phyloP scores from a whole-genome alignment of 1,140 invertebrate species.

The Bombus breviceps region DNA sequence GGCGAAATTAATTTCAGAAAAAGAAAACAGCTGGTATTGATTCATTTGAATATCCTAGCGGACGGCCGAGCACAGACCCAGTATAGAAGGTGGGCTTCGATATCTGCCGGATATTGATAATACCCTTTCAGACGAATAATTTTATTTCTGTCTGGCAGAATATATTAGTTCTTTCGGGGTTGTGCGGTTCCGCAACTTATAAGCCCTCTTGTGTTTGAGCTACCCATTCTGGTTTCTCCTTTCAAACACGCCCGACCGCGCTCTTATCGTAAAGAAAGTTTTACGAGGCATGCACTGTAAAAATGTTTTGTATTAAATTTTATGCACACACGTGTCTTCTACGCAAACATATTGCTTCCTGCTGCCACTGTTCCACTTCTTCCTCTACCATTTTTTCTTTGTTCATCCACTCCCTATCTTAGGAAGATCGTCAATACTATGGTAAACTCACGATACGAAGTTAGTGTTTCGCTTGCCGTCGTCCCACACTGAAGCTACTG shows the following conservation, averaged over 20 bases:
- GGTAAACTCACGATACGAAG: background rate
- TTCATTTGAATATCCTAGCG: constrained; percentile 68
- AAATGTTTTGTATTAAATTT: constrained; percentile 66
- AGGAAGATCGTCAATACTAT: constrained; percentile 6
- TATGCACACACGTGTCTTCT: constrained; percentile 40
- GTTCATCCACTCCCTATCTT: background rate
- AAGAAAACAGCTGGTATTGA: constrained; percentile 69
- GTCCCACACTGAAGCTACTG: background rate
- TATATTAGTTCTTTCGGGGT: constrained; percentile 65
- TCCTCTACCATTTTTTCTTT: background rate
- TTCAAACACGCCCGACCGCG: constrained; percentile 42
- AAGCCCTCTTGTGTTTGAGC: constrained; percentile 54
- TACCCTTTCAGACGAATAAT: constrained; percentile 64
- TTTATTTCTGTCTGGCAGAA: constrained; percentile 63
- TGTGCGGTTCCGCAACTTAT: constrained; percentile 60
- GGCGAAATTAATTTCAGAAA: constrained; percentile 68
- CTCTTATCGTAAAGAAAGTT: constrained; percentile 65
- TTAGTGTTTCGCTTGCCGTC: background rate
- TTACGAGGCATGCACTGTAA: constrained; percentile 57
- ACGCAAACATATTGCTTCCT: background rate
- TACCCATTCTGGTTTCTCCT: constrained; percentile 44
- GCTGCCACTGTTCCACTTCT: background rate
- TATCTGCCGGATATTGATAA: constrained; percentile 62
- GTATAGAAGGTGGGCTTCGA: background rate
- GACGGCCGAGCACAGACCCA: background rate